Conservation (phyloP, 2,888 invertebrate species). For the Lithophane socia region DNA sequence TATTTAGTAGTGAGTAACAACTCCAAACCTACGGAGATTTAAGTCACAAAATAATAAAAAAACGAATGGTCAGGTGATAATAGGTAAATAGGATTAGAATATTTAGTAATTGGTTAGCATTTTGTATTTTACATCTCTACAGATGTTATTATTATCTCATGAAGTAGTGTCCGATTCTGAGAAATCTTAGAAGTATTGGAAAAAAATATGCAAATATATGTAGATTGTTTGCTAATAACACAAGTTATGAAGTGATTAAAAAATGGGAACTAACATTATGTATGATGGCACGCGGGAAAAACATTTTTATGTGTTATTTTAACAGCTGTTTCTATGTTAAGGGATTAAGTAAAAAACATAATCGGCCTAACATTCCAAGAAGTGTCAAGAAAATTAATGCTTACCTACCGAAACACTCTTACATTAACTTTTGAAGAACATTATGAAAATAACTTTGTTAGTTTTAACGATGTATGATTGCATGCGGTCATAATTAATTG, state of each 20-base stretch:
- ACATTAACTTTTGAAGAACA: background rate
- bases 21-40: conserved; percentile 17
- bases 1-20: conserved; percentile 72
- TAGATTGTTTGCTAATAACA: conserved; percentile 57
- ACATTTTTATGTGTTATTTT: conserved; percentile 15
- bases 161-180: conserved; percentile 22
- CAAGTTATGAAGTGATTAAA: conserved; percentile 35
- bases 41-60: conserved; percentile 17
- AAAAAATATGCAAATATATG: conserved; percentile 58
- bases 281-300: conserved; percentile 29
- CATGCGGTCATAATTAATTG: background rate
- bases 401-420: background rate
- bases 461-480: background rate
- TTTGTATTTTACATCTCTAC: conserved; percentile 30
- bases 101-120: conserved; percentile 41
- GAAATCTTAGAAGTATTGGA: conserved; percentile 37
- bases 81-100: conserved; percentile 35
- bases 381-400: conserved; percentile 10
- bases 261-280: conserved; percentile 29
- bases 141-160: conserved; percentile 44
- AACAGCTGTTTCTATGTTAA: conserved; percentile 18
- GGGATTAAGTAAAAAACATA: conserved; percentile 19
- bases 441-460: background rate
- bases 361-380: conserved; percentile 25
- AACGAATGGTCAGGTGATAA: conserved; percentile 32